Base-by-base conservation (phyloP, 2,888 invertebrate genomes). In the Ellobium chinense region DNA sequence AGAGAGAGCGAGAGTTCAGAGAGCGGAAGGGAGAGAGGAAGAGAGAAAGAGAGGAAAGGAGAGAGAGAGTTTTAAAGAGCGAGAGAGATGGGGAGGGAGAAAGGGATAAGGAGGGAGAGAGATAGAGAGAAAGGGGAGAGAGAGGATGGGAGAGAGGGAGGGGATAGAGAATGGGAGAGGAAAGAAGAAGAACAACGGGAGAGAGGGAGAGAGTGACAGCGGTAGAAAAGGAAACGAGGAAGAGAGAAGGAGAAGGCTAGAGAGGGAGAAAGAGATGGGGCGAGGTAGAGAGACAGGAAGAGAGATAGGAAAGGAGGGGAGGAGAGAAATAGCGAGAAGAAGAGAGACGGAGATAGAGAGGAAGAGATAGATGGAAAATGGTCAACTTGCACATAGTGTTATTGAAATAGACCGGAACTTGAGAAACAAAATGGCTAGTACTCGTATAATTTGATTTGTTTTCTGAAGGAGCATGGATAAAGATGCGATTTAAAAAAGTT, bases 171-270 rank as follows among this genome's bases (percentile, higher is more conserved):
- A 7, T 12, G 46, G 18, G 46, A 46, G 18, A 46, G 9, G 18
- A 18, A 12, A 18, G 46, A 18, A 46, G 46, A 46, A 46, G 7
- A 18, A 46, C 7, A 46, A 18, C 7, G 46, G 18, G 46, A 46
- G 46, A 46, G 9, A 29, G 21, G 29, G 31, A 65, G 18, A 31
- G 31, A 9, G 29, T 27, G 36, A 66, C 14, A 34, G 36, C 29
- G 66, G 34, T 7, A 60, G 62, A 14, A n/a, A 7, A n/a, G 27
- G 12, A 29, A 63, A 4, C 3, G 27, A 27, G 63, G 18, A 9
- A 7, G 65, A 65, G 65, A 65, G 65, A 65, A 31, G 4, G 65
- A 65, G 65, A 27, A 29, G 29, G 65, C n/a, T 24, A 65, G 65
- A 46, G 46, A 46, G 46, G 18, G 18, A 46, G 46, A 46, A 18